Conservation (phyloP, 2,888 invertebrate species). For the Ectemnius lituratus region DNA sequence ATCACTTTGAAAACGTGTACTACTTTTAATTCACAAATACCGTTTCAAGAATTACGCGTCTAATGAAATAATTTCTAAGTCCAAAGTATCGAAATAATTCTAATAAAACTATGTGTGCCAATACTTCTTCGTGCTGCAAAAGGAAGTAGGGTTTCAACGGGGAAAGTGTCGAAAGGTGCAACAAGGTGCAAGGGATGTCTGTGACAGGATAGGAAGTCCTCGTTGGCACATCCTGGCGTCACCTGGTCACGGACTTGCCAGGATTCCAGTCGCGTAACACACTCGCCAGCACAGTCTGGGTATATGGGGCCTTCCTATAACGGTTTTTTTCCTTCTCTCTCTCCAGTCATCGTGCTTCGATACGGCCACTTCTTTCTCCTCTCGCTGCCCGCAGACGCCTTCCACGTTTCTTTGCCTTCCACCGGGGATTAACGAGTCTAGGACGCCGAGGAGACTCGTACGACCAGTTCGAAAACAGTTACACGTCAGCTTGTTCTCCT, state of each 20-base stretch:
- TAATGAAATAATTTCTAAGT: too few relatives aligned
- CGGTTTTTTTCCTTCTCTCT: slow-evolving; percentile 65
- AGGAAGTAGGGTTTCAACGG: slow-evolving; percentile 1
- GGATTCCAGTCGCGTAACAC: slow-evolving; percentile 71
- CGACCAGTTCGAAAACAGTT: slow-evolving; percentile 65
- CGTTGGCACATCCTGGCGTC: slow-evolving; percentile 63
- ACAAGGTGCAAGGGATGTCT: slow-evolving; percentile 38
- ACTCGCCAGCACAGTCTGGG: slow-evolving; percentile 59
- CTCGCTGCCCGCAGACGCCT: slow-evolving; percentile 22
- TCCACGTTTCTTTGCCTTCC: slow-evolving; percentile 33
- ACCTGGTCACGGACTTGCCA: slow-evolving; percentile 61
- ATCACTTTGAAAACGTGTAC: too few relatives aligned
- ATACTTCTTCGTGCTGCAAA: too few relatives aligned
- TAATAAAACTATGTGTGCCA: too few relatives aligned
- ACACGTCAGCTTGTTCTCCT: slow-evolving; percentile 40
- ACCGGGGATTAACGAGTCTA: slow-evolving; percentile 67
- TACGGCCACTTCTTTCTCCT: slow-evolving; percentile 49
- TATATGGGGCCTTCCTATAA: slow-evolving; percentile 58
- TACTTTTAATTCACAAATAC: too few relatives aligned
- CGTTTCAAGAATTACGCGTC: too few relatives aligned
- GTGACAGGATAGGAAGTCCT: slow-evolving; percentile 42
- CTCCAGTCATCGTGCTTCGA: slow-evolving; percentile 12
- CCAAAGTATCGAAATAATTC: too few relatives aligned
- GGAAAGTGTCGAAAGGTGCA: slow-evolving; percentile 47
- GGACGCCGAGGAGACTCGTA: slow-evolving; percentile 64